phyloP scores from a whole-genome alignment of 1,140 invertebrate species.

The Cyrtorhinus lividipennis region DNA sequence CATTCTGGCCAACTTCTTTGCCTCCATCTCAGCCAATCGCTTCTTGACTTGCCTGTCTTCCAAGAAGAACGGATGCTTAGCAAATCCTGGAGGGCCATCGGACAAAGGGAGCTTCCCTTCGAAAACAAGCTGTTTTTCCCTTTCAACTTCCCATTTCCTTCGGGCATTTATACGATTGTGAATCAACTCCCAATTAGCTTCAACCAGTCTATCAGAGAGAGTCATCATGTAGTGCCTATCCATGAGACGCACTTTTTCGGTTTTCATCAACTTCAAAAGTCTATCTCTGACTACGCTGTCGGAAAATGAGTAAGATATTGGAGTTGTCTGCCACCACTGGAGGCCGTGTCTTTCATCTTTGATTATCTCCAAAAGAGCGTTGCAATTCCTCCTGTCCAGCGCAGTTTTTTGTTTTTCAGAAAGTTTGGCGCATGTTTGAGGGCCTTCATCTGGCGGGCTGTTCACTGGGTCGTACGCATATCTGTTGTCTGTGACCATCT shows the following conservation, averaged over 20 bases:
- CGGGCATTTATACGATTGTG: neutral
- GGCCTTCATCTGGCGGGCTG: constrained; percentile 10
- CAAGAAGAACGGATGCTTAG: neutral
- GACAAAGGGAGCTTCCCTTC: constrained; percentile 1
- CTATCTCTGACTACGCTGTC: neutral
- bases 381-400: neutral
- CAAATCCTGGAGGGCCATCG: neutral
- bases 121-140: neutral
- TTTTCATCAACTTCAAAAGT: neutral
- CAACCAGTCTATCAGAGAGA: neutral
- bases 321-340: neutral
- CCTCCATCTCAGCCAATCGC: neutral
- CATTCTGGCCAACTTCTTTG: too few relatives aligned
- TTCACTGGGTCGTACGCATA: neutral
- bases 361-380: neutral
- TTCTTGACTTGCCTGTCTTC: neutral
- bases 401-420: neutral
- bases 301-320: neutral
- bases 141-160: neutral
- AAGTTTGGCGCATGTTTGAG: neutral
- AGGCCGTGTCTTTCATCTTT: neutral
- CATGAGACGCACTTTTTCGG: neutral
- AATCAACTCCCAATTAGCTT: neutral
- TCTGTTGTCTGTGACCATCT: neutral
- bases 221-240: neutral